Base-by-base conservation (phyloP, 2,113 vertebrate species). In the Microcebus jonahi region DNA sequence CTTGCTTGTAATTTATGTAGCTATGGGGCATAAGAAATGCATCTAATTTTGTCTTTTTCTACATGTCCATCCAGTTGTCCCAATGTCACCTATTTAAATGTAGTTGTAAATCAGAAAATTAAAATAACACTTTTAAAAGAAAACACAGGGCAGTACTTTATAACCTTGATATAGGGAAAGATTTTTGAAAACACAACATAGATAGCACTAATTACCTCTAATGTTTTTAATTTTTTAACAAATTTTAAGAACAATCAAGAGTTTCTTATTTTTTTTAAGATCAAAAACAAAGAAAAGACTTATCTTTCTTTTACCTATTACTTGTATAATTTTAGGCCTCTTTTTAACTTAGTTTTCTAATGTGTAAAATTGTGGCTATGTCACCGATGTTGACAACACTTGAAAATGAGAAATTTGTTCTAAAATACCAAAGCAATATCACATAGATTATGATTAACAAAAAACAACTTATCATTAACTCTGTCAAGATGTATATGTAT, bases 261-360 rank as follows among this genome's bases (percentile, higher is more conserved):
- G 8, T 15, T 87, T 92, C 57, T 95, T 27, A 48, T 42, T 31
- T 67, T 68, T 21, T 45, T 21, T 29, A 13, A 50, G 15, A 71
- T 50, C 21, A 68, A 61, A 88, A n/a, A 77, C 7, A 67, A 18
- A 55, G 53, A 63, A 71, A 82, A 71, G 17, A 8, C 59, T 88
- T 57, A 73, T 27, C 67, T 86, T 89, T 88, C 48, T 71, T 76
- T 96, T 63, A 87, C 12, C 83, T 91, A 85, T 20, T 61, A 90
- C 2, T 2, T 88, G 1, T 57, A 15, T 17, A 79, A 42, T 81
- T 48, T 83, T 71, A 85, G 59, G 76, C 13, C 57, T 67, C 27
- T 95, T 57, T 94, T 39, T 96, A 93, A 75, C n/a, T 79, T 17
- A 5, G 25, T 65, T 97, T 77, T 93, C 59, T 84, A 88, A 75